Base-by-base conservation (phyloP, 2,113 vertebrate genomes). In the Catharus fuscescens region DNA sequence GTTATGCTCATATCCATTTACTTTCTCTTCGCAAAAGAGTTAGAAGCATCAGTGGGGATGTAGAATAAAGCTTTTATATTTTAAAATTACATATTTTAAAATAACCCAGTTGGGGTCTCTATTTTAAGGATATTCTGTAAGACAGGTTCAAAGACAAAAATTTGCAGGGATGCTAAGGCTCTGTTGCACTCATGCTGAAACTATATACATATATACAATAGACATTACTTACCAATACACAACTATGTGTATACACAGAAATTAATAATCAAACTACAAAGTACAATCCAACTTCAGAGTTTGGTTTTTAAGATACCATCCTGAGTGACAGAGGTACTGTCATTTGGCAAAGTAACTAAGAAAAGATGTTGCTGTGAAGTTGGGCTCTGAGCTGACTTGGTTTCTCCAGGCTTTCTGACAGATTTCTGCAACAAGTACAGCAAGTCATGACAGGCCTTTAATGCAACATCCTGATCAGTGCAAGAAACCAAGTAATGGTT, bases 71-170 rank as follows among this genome's bases (percentile, higher is more conserved):
- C 38, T 65, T 88, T 89, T 77, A 31, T 47, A 73, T 82, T 89
- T 92, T 54, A 69, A 67, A 92, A 91, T 48, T 62, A 76, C 21
- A 5, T 42, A 54, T 69, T 95, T 92, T 65, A 72, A 92, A 93
- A 86, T 53, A 84, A 93, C 61, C 80, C 78, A 34, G 14, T 25
- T 32, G 56, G 8, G 31, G 19, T 25, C 19, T 89, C 54, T 92
- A 25, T 86, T 95, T 93, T 92, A 85, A 86, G 54, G 47, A 59
- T 2, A 1, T 62, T 87, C 70, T 76, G 29, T 57, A 52, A 84
- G 23, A 47, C 40, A 70, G 8, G 48, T 88, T 59, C 79, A 91
- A 87, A 85, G 65, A 79, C 20, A 67, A 71, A 80, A 67, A 56
- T 24, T 26, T 74, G 60, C 53, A 71, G 16, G 11, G 38, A 80